Evolutionary conservation across 1,140 invertebrate genomes (phyloP), one percentile per base, ranked within the genome.

Genomic region (Temnothorax longispinosus): DNA sequence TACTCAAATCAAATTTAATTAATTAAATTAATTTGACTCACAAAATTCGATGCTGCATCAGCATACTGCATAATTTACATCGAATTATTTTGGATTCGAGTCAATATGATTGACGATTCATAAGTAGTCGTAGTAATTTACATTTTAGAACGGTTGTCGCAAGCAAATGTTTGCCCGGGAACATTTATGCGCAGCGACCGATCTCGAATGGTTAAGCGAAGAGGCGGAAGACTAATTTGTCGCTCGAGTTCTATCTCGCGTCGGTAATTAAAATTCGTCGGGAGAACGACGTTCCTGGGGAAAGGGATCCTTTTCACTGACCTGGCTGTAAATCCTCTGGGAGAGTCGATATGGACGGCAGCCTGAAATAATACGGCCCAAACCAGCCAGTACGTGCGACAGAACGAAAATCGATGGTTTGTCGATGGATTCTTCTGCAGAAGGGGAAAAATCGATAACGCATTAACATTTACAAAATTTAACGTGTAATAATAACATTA

Each of bases 321-420:
- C 96, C 96, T 97, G 47, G 98, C 98, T 78, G 98, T 99, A 93
- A 99, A 99, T 56, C 99, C 99, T 91, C 98, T 96, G 0, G 99
- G 99, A 64, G 98, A 99, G 95, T 99, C 99, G 65, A 99, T 98
- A 93, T 99, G 98, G 8, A 99, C 99, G 60, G 99, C 98, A 38
- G 99, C 99, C 95, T 98, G 98, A 95, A 99, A 99, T 21, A 99
- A 96, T 52, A 99, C 98, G n/a, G 99, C 98, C 99, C 99, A 99
- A n/a, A 99, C 99, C 81, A 99, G 96, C 99, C 99, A 99, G 94
- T 99, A 99, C 1, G 99, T 99, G 76, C 99, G 97, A 93, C 99
- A 99, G 6, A 99, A 96, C 0, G 99, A 99, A 95, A 99, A 99
- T 86, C 98, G 97, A 94, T 98, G 97, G 62, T 97, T 97, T 4